phyloP scores from a whole-genome alignment of 2,113 vertebrate genomes.

The Penelope pileata region DNA sequence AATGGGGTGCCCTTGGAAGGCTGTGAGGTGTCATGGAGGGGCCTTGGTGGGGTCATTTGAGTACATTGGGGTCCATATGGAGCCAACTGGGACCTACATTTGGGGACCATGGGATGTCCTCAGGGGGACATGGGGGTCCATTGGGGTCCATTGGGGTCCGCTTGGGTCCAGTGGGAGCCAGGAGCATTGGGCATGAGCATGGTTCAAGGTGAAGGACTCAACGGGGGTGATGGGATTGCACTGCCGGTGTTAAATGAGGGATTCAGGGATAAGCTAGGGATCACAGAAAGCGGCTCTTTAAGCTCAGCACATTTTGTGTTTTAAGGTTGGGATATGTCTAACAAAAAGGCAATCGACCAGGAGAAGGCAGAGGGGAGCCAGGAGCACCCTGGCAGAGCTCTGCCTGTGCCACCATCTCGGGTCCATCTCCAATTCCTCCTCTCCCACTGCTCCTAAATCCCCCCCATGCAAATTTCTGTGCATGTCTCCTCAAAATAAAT shows the following conservation, averaged over 20 bases:
- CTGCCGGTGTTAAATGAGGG: slow-evolving; percentile 6
- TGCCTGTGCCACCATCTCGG: neutral
- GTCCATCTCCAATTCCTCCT: neutral
- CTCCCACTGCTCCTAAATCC: neutral
- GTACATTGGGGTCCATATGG: too few relatives aligned
- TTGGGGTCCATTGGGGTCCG: too few relatives aligned
- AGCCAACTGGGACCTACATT: too few relatives aligned
- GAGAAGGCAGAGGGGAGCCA: neutral
- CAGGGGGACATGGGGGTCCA: too few relatives aligned
- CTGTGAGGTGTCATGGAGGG: too few relatives aligned
- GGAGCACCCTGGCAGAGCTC: neutral
- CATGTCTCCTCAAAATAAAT: neutral
- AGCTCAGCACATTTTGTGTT: neutral
- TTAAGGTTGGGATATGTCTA: neutral
- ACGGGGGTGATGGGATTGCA: neutral
- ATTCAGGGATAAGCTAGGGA: slow-evolving; percentile 22
- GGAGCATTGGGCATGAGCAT: accelerated
- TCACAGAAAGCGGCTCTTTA: slow-evolving; percentile 2
- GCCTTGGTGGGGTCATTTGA: too few relatives aligned
- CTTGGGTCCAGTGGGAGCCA: too few relatives aligned
- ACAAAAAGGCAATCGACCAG: neutral
- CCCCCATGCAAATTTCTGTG: neutral
- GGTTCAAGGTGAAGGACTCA: neutral
- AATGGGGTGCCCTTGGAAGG: too few relatives aligned
- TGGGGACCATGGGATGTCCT: too few relatives aligned